These are phyloP conservation scores for Theonella swinhoei DNA, from an alignment of 37 sponge, comb jelly and placozoan genomes.

Conservation along the genomic window DNA sequence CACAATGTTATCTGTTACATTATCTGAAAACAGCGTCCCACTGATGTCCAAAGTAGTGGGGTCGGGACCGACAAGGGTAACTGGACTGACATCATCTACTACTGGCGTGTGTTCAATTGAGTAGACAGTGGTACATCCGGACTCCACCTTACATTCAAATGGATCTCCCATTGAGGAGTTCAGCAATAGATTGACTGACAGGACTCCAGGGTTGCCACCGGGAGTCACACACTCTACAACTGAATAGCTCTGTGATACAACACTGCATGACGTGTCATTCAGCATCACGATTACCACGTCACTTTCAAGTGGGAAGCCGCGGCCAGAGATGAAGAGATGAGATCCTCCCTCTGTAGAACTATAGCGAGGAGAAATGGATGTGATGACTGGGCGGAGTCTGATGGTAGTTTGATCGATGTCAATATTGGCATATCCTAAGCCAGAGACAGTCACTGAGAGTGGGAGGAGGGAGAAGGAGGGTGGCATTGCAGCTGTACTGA, in stretches of 20 bases:
- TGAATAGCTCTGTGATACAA: slow-evolving; percentile 9
- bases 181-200: neutral
- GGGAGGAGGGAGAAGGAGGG: slow-evolving; percentile 27
- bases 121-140: slow-evolving; percentile 31
- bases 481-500: slow-evolving; percentile 1
- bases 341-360: slow-evolving; percentile 73
- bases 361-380: slow-evolving; percentile 22
- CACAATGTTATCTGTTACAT: neutral
- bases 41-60: neutral
- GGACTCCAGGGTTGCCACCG: neutral
- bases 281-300: slow-evolving; percentile 8
- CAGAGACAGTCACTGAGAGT: slow-evolving; percentile 17
- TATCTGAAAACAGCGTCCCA: slow-evolving; percentile 21
- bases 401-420: neutral
- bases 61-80: neutral
- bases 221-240: slow-evolving; percentile 21
- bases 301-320: slow-evolving; percentile 21
- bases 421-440: slow-evolving; percentile 33
- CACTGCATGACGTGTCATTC: slow-evolving; percentile 1
- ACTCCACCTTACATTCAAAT: neutral
- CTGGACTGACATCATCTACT: slow-evolving; percentile 13
- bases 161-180: neutral
- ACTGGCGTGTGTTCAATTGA: slow-evolving; percentile 38
- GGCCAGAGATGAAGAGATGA: slow-evolving; percentile 51
- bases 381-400: slow-evolving; percentile 22